Evolutionary conservation across 2,888 invertebrate genomes (phyloP), one percentile per base, ranked within the genome.

Genomic region (Caprella mutica): DNA sequence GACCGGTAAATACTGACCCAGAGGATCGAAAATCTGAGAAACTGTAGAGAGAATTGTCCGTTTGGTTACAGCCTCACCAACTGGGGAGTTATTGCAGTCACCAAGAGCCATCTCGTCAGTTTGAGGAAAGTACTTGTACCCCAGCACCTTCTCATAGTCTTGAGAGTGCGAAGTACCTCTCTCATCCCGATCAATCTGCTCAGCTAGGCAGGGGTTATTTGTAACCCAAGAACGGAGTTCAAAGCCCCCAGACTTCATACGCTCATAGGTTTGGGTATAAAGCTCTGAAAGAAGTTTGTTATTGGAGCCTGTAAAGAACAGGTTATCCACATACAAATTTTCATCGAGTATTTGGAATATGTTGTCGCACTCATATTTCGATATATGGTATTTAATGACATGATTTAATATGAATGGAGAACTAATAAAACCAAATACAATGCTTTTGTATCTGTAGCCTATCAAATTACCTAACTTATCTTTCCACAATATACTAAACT

Each of bases 341-440:
- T 42, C 23, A 14, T 44, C 40, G 21, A 52, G 53, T 9, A 52
- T 23, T 9, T 17, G 2, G 14, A 40, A 24, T n/a, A 21, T 19
- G 3, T 24, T 12, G 23, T 52, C 53, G 17, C 9, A 1, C 39
- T 5, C 5, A 19, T 52, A 52, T 2, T 23, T n/a, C n/a, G n/a
- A 9, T 5, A 23, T 40, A 42, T 52, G 53, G 24, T 52, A 24
- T 24, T 42, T 27, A 12, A 52, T 19, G 21, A 52, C 27, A 1
- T 6, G 26, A 52, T 52, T 52, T 12, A 52, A n/a, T 21, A 52
- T 42, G 24, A 52, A 52, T 17, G 53, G 53, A n/a, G 24, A 24
- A 4, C 14, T 12, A 14, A 33, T 19, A 39, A 23, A 38, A 19
- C 53, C 53, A 44, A 43, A 52, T 23, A 52, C 29, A 6, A 52